A percentile compares a stretch with the other conserved stretches of the same genome.
phyloP scores from a whole-genome alignment of 1,140 invertebrate species.

The Geopemphigus sp. region DNA sequence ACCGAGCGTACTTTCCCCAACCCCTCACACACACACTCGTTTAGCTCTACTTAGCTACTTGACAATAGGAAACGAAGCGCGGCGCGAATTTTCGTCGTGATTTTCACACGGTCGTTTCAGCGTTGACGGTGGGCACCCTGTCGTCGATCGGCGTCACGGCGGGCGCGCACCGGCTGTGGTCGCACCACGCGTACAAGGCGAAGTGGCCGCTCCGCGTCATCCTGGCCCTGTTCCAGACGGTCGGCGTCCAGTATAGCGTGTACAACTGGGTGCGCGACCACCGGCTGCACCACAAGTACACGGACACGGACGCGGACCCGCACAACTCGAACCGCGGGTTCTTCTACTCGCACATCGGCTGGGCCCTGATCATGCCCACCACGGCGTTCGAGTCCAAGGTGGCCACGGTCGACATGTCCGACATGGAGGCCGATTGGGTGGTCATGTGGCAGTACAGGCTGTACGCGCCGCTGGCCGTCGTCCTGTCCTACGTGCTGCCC shows the following conservation, averaged over 20 bases:
- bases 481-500: slow-evolving; percentile 56
- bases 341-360: slow-evolving; percentile 90
- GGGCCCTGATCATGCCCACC: slow-evolving; percentile 82
- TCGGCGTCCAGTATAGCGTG: slow-evolving; percentile 56
- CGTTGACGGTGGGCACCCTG: slow-evolving; percentile 54
- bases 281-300: slow-evolving; percentile 87
- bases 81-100: no score
- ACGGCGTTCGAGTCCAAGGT: slow-evolving; percentile 79
- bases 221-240: slow-evolving; percentile 59
- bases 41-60: no score
- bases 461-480: slow-evolving; percentile 52
- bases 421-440: slow-evolving; percentile 69
- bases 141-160: slow-evolving; percentile 65
- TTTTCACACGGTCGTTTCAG: no score
- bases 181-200: slow-evolving; percentile 67
- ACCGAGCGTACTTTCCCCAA: no score
- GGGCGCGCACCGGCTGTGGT: slow-evolving; percentile 68
- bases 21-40: no score
- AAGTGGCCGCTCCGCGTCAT: slow-evolving; percentile 61
- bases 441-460: slow-evolving; percentile 65
- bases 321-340: slow-evolving; percentile 73
- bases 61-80: no score
- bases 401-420: slow-evolving; percentile 73
- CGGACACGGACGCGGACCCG: slow-evolving; percentile 88
- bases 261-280: slow-evolving; percentile 80